These are phyloP conservation scores for Euplagia quadripunctaria DNA, from an alignment of 2,888 invertebrate genomes.

Conservation along the genomic window DNA sequence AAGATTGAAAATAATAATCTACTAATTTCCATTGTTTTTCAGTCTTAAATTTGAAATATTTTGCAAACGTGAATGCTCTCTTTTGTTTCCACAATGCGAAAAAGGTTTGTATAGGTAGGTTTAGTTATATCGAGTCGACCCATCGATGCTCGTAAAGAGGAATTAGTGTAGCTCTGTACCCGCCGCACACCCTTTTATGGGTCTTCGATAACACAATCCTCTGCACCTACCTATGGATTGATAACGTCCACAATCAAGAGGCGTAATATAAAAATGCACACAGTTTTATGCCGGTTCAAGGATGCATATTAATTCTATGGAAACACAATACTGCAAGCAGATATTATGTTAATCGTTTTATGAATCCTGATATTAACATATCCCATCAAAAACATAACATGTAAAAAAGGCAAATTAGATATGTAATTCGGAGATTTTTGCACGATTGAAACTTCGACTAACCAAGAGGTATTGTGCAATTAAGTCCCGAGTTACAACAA, in stretches of 20 bases:
- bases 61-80: constrained; percentile 15
- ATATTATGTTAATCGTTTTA: background rate
- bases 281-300: constrained; percentile 1
- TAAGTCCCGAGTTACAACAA: no score
- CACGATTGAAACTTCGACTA: no score
- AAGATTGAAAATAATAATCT: background rate
- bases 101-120: constrained; percentile 36
- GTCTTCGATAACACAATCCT: constrained; percentile 56
- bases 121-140: constrained; percentile 52
- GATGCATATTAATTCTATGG: background rate
- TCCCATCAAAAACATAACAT: no score
- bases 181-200: constrained; percentile 59
- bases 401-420: no score
- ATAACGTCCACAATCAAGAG: constrained; percentile 39
- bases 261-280: constrained; percentile 4
- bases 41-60: constrained; percentile 11
- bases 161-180: constrained; percentile 60
- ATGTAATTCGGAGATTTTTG: no score
- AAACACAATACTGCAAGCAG: background rate
- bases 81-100: constrained; percentile 31
- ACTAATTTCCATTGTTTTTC: background rate
- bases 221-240: constrained; percentile 40
- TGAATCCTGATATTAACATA: background rate
- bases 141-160: constrained; percentile 67
- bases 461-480: no score